Evolutionary conservation across 2,888 invertebrate species (phyloP).

Genomic region (Athrips mouffetella): DNA sequence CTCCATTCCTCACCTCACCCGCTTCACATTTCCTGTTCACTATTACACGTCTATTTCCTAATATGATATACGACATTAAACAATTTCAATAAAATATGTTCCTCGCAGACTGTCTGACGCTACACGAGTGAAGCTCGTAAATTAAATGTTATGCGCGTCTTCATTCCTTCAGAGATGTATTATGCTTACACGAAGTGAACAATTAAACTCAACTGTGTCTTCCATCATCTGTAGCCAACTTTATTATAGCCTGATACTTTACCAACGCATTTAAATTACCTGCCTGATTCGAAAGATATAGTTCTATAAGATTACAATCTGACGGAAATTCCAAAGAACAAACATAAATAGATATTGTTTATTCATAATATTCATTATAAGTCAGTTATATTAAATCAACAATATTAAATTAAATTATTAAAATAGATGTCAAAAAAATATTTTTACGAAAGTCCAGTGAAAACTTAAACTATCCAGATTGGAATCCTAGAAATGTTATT

Average conservation of each 20-base stretch:
- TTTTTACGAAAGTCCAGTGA: no score
- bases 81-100: slow-evolving; percentile 10
- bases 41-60: slow-evolving; percentile 10
- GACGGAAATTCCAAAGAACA: no score
- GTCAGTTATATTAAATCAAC: no score
- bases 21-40: slow-evolving; percentile 5
- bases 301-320: no score
- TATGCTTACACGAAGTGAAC: background rate
- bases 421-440: no score
- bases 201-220: background rate
- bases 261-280: no score
- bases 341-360: no score
- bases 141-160: slow-evolving; percentile 7
- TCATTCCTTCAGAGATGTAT: background rate
- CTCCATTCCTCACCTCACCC: background rate
- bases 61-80: background rate
- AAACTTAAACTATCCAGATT: background rate
- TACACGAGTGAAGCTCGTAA: slow-evolving; percentile 10
- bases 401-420: no score
- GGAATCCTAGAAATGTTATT: background rate
- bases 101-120: slow-evolving; percentile 8
- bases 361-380: no score
- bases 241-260: slow-evolving; percentile 2
- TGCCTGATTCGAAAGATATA: no score
- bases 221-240: background rate